Evolutionary conservation across 92 coral and sea anemone genomes (phyloP).

Genomic region (Zoanthus gigantus): DNA sequence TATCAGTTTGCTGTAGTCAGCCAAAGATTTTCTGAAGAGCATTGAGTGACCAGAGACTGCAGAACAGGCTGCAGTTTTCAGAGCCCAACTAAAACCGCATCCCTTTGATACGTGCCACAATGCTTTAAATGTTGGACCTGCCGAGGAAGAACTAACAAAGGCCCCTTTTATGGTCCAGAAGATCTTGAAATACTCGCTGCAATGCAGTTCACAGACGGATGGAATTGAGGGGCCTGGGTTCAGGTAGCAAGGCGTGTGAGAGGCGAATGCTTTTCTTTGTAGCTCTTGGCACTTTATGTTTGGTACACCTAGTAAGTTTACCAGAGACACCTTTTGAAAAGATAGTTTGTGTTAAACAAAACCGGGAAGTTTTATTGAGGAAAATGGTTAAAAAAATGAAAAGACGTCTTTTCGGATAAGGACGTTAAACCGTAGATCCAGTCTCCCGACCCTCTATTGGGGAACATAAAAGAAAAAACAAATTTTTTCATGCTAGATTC

Average conservation of each 20-base stretch:
- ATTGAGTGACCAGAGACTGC: conserved; percentile 16
- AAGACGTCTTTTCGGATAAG: too few relatives aligned
- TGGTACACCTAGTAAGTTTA: conserved; percentile 4
- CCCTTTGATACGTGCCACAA: conserved; percentile 36
- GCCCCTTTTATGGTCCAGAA: conserved; percentile 65
- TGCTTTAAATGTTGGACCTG: conserved; percentile 19
- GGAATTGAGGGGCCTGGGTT: conserved; percentile 43
- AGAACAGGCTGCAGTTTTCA: conserved; percentile 35
- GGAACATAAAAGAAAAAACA: too few relatives aligned
- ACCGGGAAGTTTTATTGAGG: too few relatives aligned
- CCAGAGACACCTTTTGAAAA: conserved; percentile 33
- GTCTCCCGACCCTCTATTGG: too few relatives aligned
- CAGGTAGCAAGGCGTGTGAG: conserved; percentile 62
- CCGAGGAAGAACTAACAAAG: conserved; percentile 20
- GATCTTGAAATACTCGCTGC: conserved; percentile 30
- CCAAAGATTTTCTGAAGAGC: background rate
- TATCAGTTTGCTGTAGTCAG: background rate
- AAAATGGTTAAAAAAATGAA: too few relatives aligned
- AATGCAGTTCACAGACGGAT: conserved; percentile 40
- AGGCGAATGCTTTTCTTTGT: conserved; percentile 38
- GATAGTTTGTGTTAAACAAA: too few relatives aligned
- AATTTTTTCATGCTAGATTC: too few relatives aligned
- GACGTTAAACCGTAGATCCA: too few relatives aligned
- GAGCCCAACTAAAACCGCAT: conserved; percentile 28
- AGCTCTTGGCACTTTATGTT: conserved; percentile 35